A percentile compares a stretch with the other conserved stretches of the same genome.
These are phyloP conservation scores for Pseudocheirus occidentalis DNA, from an alignment of 2,797 vertebrate species.

Conservation along the genomic window DNA sequence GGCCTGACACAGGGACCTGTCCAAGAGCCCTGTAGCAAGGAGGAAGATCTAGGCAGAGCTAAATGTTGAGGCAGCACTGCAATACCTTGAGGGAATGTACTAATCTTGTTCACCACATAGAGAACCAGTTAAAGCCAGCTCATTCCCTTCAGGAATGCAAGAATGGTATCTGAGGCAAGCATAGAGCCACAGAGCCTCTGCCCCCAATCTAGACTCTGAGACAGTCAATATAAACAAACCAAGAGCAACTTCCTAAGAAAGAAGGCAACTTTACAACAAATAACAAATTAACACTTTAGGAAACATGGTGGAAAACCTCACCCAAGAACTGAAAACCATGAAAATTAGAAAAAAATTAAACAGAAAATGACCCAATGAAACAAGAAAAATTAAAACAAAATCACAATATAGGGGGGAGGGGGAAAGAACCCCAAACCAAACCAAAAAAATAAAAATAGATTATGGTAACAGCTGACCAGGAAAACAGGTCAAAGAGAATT, in stretches of 20 bases:
- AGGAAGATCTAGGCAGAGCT: neutral
- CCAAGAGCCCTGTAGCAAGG: neutral
- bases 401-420: no score
- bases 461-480: neutral
- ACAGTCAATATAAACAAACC: neutral
- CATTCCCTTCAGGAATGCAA: neutral
- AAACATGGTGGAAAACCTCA: neutral
- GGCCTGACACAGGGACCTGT: neutral
- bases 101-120: neutral
- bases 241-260: neutral
- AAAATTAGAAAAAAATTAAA: neutral
- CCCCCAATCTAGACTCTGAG: neutral
- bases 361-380: neutral
- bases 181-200: neutral
- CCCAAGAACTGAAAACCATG: neutral
- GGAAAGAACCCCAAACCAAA: neutral
- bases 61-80: neutral
- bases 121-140: neutral
- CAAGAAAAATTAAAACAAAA: neutral
- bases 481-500: neutral
- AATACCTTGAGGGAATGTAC: neutral
- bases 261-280: no score
- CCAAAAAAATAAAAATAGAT: neutral
- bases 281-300: neutral
- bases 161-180: neutral